Percentiles rank a stretch among this genome's conserved stretches.
phyloP scores from a whole-genome alignment of 2,888 invertebrate genomes.

The Ferrisia virgata region DNA sequence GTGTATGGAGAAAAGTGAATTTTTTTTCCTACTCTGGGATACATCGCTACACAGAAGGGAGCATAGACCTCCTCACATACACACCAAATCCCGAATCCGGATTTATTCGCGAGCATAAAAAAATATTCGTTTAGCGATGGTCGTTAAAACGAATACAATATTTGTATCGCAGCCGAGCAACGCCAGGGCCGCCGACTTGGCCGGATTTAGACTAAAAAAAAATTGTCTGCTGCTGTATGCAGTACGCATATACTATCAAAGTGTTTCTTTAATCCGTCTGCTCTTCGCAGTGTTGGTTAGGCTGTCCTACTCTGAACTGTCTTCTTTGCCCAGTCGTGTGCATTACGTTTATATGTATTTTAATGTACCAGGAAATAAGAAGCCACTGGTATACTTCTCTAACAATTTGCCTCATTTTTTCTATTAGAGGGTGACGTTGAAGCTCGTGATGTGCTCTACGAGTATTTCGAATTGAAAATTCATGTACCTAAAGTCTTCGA shows the following conservation, averaged over 20 bases:
- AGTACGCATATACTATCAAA: not conserved
- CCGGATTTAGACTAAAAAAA: not conserved
- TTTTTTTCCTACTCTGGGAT: not conserved
- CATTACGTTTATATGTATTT: no score
- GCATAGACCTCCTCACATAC: not conserved
- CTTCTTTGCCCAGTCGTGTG: not conserved
- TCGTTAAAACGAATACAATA: not conserved
- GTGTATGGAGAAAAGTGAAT: conserved; percentile 1
- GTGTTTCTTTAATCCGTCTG: not conserved
- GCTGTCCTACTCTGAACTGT: no score
- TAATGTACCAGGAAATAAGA: not conserved
- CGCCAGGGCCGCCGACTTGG: no score
- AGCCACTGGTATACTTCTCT: not conserved
- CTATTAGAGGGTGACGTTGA: not conserved
- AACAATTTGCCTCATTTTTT: not conserved
- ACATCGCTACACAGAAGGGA: not conserved
- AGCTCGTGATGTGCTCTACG: not conserved
- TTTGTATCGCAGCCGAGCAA: not conserved
- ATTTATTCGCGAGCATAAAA: not conserved
- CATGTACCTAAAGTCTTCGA: not conserved
- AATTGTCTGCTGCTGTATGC: not conserved
- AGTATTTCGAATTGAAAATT: not conserved
- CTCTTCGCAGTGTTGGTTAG: no score
- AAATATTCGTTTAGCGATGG: conserved; percentile 19
- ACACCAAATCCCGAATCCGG: not conserved